Conservation (phyloP, 2,888 invertebrate species). For the Rhaphigaster nebulosa region DNA sequence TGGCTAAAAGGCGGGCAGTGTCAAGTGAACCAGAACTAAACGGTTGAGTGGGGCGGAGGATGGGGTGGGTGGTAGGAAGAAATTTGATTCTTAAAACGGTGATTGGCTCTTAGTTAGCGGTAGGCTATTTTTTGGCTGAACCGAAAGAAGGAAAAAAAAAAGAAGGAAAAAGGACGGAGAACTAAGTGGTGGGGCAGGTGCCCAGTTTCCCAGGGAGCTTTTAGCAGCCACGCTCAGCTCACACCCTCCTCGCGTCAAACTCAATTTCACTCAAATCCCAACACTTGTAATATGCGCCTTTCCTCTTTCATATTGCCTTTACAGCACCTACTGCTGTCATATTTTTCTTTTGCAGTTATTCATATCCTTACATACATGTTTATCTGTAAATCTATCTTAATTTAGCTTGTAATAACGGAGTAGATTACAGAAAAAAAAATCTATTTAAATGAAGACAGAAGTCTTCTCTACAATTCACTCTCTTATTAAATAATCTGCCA, state of each 20-base stretch:
- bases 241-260: constrained; percentile 14
- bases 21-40: constrained; percentile 51
- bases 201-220: constrained; percentile 63
- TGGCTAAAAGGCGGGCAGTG: constrained; percentile 44
- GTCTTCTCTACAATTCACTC: no score
- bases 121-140: constrained; percentile 58
- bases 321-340: neutral
- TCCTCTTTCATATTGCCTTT: neutral
- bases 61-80: constrained; percentile 16
- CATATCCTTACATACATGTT: neutral
- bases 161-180: constrained; percentile 34
- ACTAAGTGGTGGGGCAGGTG: constrained; percentile 63
- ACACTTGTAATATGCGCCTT: constrained; percentile 47
- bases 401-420: no score
- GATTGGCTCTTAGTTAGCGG: constrained; percentile 58
- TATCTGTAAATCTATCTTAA: neutral
- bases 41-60: constrained; percentile 19
- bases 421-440: no score
- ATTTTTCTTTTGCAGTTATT: neutral
- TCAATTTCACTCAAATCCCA: constrained; percentile 41
- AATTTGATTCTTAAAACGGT: constrained; percentile 58
- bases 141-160: constrained; percentile 49
- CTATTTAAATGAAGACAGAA: no score
- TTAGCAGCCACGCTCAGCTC: constrained; percentile 59
- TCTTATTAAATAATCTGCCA: no score